phyloP scores from a whole-genome alignment of 2,888 invertebrate genomes.

The Macrosiphum euphorbiae region DNA sequence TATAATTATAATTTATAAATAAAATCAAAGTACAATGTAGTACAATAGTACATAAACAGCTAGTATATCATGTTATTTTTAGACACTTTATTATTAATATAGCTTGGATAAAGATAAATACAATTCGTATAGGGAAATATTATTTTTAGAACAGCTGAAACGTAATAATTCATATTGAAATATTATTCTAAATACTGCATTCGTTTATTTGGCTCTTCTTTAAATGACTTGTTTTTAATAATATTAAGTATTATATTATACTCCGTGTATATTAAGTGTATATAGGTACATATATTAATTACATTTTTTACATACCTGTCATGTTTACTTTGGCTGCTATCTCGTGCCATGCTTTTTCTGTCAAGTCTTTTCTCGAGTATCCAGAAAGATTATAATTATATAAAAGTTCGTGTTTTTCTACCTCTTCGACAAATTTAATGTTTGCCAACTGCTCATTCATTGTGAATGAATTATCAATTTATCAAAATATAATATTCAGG shows the following conservation, averaged over 20 bases:
- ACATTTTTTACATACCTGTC: constrained; percentile 67
- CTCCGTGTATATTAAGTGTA: neutral
- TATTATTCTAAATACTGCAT: constrained; percentile 24
- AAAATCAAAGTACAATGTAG: constrained; percentile 35
- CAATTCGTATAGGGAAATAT: constrained; percentile 30
- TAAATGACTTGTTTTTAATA: neutral
- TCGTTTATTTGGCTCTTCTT: constrained; percentile 10
- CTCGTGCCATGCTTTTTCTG: constrained; percentile 69
- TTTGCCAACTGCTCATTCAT: constrained; percentile 13
- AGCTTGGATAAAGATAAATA: constrained; percentile 37
- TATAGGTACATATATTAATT: constrained; percentile 5
- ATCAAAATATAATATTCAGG: constrained; percentile 30
- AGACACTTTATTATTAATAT: constrained; percentile 30
- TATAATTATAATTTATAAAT: constrained; percentile 7
- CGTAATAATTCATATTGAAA: constrained; percentile 29
- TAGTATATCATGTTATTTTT: constrained; percentile 31
- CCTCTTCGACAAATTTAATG: constrained; percentile 50
- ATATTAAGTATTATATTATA: too few relatives aligned
- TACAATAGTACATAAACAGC: constrained; percentile 37
- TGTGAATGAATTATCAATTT: neutral
- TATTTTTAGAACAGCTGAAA: constrained; percentile 40
- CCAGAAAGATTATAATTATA: constrained; percentile 66
- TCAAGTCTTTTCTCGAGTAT: constrained; percentile 67
- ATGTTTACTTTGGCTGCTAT: constrained; percentile 68
- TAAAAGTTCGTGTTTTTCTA: constrained; percentile 66